phyloP scores from a whole-genome alignment of 2,888 invertebrate genomes.

The Apamea crenata region DNA sequence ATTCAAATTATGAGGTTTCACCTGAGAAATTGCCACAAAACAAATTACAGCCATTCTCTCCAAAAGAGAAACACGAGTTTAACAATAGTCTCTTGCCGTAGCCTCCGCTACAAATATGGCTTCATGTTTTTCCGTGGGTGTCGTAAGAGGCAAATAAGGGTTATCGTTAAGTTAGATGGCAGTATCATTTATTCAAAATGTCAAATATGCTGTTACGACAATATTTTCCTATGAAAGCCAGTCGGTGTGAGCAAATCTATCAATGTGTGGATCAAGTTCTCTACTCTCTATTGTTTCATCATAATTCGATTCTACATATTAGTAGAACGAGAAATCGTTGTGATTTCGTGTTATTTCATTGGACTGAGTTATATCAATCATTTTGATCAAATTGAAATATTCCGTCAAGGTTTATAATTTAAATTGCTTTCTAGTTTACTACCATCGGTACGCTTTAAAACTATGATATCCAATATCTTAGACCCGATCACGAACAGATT shows the following conservation, averaged over 20 bases:
- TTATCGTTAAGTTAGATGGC: constrained; percentile 25
- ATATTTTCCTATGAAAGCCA: constrained; percentile 14
- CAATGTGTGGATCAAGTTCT: neutral
- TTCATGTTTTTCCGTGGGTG: constrained; percentile 50
- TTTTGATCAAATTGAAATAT: constrained; percentile 17
- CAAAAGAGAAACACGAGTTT: constrained; percentile 63
- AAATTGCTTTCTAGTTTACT: constrained; percentile 19
- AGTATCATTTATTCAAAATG: constrained; percentile 37
- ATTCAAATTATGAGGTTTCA: constrained; percentile 77
- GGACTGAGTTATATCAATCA: constrained; percentile 19
- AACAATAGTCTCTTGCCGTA: constrained; percentile 52
- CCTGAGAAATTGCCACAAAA: constrained; percentile 72
- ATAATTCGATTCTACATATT: constrained; percentile 19
- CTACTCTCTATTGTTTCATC: constrained; percentile 37
- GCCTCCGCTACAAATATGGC: constrained; percentile 43
- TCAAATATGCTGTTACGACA: constrained; percentile 31
- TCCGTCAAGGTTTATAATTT: constrained; percentile 3
- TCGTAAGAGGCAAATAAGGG: constrained; percentile 40
- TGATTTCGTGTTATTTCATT: constrained; percentile 10
- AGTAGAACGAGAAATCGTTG: constrained; percentile 24
- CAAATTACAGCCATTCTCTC: constrained; percentile 69
- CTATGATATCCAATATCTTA: constrained; percentile 24
- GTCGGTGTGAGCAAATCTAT: constrained; percentile 21
- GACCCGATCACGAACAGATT: constrained; percentile 34
- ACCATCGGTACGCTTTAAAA: constrained; percentile 2